Evolutionary conservation across 1,140 invertebrate species (phyloP).

Genomic region (Mamestra configurata): DNA sequence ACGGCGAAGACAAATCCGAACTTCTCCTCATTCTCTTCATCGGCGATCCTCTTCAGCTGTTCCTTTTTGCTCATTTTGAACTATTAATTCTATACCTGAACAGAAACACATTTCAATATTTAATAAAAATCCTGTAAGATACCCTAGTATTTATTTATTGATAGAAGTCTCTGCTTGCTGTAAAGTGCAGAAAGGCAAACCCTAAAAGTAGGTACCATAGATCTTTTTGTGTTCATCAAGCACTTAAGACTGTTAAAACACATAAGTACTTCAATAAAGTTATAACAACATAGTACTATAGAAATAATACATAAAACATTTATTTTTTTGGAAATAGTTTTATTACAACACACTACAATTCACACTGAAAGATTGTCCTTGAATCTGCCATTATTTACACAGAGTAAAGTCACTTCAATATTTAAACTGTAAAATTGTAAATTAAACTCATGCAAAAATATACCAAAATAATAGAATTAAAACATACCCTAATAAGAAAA

Average conservation of each 20-base stretch:
- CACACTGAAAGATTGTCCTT: not conserved
- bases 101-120: slow-evolving; percentile 43
- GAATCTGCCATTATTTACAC: slow-evolving; percentile 35
- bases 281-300: not conserved
- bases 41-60: slow-evolving; percentile 92
- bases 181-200: not conserved
- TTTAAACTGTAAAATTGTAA: not conserved
- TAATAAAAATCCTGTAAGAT: too few relatives aligned
- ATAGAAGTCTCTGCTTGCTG: not conserved
- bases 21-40: slow-evolving; percentile 95
- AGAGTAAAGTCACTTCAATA: not conserved
- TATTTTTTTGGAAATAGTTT: too few relatives aligned
- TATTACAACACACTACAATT: not conserved
- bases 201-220: not conserved
- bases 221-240: not conserved
- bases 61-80: slow-evolving; percentile 84
- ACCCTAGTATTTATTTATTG: too few relatives aligned
- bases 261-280: too few relatives aligned
- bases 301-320: not conserved
- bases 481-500: not conserved
- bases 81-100: slow-evolving; percentile 64
- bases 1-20: slow-evolving; percentile 99
- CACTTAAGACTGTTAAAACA: not conserved
- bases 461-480: not conserved
- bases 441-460: not conserved